Conservation (phyloP, 2,797 vertebrate species). For the Oryzias dopingdopingensis region DNA sequence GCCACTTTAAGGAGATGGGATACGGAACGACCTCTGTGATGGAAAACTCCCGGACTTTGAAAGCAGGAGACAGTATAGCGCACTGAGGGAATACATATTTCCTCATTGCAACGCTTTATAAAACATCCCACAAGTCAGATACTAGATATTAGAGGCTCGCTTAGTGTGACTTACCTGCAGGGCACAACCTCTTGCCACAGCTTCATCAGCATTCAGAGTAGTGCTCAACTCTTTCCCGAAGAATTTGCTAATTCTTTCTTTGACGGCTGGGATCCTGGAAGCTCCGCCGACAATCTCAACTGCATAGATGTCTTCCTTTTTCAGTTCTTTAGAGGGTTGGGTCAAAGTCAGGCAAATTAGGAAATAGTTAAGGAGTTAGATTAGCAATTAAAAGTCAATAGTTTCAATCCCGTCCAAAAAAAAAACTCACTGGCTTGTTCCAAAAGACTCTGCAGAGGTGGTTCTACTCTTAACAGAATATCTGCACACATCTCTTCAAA, state of each 20-base stretch:
- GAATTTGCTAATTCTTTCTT: constrained; percentile 94
- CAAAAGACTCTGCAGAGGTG: constrained; percentile 88
- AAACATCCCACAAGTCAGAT: background rate
- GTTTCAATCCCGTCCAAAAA: background rate
- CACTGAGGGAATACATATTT: constrained; percentile 76
- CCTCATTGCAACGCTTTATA: background rate
- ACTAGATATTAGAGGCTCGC: background rate
- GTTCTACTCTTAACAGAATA: constrained; percentile 87
- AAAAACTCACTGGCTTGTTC: constrained; percentile 90
- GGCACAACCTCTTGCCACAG: constrained; percentile 94
- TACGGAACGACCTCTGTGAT: constrained; percentile 92
- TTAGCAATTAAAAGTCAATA: too few relatives aligned
- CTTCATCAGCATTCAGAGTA: constrained; percentile 95
- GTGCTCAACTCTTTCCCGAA: constrained; percentile 96
- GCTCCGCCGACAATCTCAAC: constrained; percentile 98
- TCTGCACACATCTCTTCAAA: constrained; percentile 93
- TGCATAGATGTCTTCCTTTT: constrained; percentile 95
- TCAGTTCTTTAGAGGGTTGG: constrained; percentile 78
- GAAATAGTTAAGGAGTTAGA: too few relatives aligned
- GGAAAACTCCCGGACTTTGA: constrained; percentile 98
- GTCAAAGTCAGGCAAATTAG: too few relatives aligned
- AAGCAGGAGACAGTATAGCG: constrained; percentile 96
- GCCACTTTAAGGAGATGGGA: constrained; percentile 94
- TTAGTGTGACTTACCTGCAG: constrained; percentile 82
- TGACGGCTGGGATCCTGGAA: constrained; percentile 92